A percentile compares a stretch with the other conserved stretches of the same genome.
Conservation (phyloP, 2,113 vertebrate genomes). For the Gymnocephalus cernua region DNA sequence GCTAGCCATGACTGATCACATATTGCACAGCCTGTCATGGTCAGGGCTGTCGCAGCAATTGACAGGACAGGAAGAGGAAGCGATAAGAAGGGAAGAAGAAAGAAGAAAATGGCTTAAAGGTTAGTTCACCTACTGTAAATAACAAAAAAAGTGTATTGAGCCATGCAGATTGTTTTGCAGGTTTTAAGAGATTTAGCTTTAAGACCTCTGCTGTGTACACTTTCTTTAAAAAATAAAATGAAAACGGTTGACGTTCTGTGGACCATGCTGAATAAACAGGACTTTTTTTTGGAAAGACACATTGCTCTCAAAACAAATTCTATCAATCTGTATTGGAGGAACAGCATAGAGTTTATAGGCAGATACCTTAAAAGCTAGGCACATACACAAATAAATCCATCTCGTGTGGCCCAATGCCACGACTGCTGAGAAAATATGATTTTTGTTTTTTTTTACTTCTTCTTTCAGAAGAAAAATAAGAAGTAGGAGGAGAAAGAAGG, state of each 20-base stretch:
- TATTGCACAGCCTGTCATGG: conserved; percentile 43
- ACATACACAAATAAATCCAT: not conserved
- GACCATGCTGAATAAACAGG: not conserved
- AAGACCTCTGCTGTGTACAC: not conserved
- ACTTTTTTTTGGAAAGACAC: not conserved
- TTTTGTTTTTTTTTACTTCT: not conserved
- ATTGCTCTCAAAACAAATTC: not conserved
- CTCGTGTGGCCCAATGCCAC: not conserved
- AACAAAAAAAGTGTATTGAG: not conserved
- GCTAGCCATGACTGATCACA: conserved; percentile 71
- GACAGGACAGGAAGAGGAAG: conserved; percentile 22
- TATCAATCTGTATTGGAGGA: not conserved
- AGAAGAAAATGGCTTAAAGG: conserved; percentile 1
- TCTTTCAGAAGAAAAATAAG: not conserved
- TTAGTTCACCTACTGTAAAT: not conserved
- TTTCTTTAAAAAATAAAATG: not conserved
- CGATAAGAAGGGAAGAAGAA: conserved; percentile 15
- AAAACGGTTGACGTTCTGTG: not conserved
- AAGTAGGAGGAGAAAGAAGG: conserved; percentile 7
- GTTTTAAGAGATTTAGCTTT: not conserved
- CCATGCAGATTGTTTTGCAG: not conserved
- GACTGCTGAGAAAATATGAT: not conserved
- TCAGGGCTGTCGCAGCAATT: conserved; percentile 8
- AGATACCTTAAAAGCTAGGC: not conserved
- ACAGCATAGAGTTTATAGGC: not conserved